Evolutionary conservation across 2,888 invertebrate genomes (phyloP).

Genomic region (Resseliella maxima): DNA sequence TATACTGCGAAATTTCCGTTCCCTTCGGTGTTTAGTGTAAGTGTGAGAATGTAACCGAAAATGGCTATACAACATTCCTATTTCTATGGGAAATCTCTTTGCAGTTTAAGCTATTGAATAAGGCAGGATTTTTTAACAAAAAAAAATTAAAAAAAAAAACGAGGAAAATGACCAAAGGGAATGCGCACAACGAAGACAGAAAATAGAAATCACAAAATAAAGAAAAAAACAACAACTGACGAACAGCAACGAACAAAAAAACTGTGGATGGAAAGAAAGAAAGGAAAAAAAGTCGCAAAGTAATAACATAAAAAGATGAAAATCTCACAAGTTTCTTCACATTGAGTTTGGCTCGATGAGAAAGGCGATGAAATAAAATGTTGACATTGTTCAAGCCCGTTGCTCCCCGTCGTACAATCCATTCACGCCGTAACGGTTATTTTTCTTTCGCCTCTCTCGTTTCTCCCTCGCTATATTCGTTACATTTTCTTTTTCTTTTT

Average conservation of each 20-base stretch:
- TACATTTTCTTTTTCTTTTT: background rate
- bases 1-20: background rate
- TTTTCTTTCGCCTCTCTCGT: background rate
- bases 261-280: background rate
- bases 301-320: constrained; percentile 47
- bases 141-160: background rate
- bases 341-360: constrained; percentile 12
- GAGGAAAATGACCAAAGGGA: constrained; percentile 15
- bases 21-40: background rate
- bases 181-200: constrained; percentile 9
- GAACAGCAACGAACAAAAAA: background rate
- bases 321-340: constrained; percentile 14
- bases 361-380: constrained; percentile 44
- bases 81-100: background rate
- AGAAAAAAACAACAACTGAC: background rate
- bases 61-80: background rate
- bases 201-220: background rate
- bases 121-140: no score
- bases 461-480: background rate
- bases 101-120: background rate
- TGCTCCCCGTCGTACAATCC: background rate
- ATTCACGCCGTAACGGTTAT: background rate
- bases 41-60: background rate
- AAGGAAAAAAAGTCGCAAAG: constrained; percentile 30
- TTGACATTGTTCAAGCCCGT: constrained; percentile 42